These are phyloP conservation scores for Rousettus leschenaultii DNA, from an alignment of 2,113 vertebrate genomes.

Conservation along the genomic window DNA sequence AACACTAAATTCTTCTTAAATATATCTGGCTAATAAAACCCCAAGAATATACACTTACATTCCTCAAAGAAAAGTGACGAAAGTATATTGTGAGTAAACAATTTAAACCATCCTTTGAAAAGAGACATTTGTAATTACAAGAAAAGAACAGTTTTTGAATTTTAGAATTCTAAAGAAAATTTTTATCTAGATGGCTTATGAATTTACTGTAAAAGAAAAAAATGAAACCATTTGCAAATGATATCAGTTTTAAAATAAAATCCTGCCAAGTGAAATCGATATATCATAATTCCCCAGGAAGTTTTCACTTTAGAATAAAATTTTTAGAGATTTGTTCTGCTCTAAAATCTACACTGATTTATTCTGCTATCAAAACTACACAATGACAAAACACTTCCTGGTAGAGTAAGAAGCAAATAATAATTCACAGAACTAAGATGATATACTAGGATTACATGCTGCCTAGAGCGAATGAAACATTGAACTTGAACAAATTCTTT, in stretches of 20 bases:
- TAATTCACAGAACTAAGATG: neutral
- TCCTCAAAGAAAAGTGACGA: neutral
- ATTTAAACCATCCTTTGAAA: neutral
- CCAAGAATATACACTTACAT: neutral
- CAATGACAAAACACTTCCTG: slow-evolving; percentile 29
- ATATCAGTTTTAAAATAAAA: slow-evolving; percentile 44
- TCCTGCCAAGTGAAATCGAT: slow-evolving; percentile 4
- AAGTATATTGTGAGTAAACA: neutral
- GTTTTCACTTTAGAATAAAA: slow-evolving; percentile 9
- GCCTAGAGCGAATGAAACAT: neutral
- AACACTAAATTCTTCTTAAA: neutral
- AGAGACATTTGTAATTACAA: neutral
- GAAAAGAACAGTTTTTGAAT: neutral
- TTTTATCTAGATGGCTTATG: neutral
- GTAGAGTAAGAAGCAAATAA: neutral
- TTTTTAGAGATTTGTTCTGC: slow-evolving; percentile 13
- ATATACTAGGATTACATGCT: neutral
- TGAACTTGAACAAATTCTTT: neutral
- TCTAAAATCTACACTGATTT: slow-evolving; percentile 19
- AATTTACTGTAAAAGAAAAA: slow-evolving; percentile 10
- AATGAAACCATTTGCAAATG: neutral
- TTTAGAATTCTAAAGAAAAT: neutral
- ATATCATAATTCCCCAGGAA: neutral
- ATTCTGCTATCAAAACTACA: slow-evolving; percentile 27
- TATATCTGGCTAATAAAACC: neutral